Percentiles rank a stretch among this genome's conserved stretches.
Conservation (phyloP, 2,113 vertebrate species). For the Uria lomvia region DNA sequence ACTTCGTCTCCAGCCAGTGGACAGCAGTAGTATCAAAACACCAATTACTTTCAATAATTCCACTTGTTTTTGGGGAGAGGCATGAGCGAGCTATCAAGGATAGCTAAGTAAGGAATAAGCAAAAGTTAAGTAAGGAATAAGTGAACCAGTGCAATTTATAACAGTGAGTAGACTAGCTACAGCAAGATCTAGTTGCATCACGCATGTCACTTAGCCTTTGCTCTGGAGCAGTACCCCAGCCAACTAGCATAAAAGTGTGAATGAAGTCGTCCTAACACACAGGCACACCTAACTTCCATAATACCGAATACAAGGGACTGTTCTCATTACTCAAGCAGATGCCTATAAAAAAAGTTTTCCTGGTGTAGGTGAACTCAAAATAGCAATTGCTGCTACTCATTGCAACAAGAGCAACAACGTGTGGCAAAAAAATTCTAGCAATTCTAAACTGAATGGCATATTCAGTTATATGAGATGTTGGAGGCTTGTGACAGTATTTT, state of each 20-base stretch:
- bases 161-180: neutral
- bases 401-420: neutral
- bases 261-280: neutral
- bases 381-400: neutral
- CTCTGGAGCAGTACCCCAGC: neutral
- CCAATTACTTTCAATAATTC: neutral
- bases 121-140: neutral
- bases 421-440: neutral
- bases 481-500: neutral
- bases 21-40: neutral
- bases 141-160: neutral
- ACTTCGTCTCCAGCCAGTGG: neutral
- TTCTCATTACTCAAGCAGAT: neutral
- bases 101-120: neutral
- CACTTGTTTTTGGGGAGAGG: neutral
- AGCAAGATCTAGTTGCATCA: conserved; percentile 9
- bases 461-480: neutral
- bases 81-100: neutral
- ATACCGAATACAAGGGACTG: neutral
- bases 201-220: neutral
- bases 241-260: neutral
- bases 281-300: conserved; percentile 17
- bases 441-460: neutral
- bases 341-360: neutral
- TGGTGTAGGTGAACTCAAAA: neutral